Evolutionary conservation across 30 jellyfish, hydroid and myxozoan genomes (phyloP).

Genomic region (Hydractinia symbiolongicarpus): DNA sequence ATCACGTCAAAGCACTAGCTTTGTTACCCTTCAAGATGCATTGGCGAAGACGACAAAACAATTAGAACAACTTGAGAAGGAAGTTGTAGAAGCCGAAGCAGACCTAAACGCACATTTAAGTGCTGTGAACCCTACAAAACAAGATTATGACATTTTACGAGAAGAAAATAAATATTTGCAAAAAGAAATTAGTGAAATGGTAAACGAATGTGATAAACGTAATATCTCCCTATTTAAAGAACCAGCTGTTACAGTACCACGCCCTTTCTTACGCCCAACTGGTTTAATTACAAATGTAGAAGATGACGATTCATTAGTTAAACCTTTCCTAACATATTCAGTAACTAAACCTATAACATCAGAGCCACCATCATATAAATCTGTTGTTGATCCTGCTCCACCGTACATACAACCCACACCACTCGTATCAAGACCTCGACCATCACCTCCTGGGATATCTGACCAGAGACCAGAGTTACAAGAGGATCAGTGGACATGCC

Average conservation of each 20-base stretch:
- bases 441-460: constrained; percentile 1
- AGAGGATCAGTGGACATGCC: constrained; percentile 37
- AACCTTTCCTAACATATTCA: not conserved
- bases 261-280: not conserved
- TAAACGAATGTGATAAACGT: constrained; percentile 17
- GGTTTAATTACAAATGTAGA: not conserved
- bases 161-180: constrained; percentile 7
- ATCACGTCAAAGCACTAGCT: not conserved
- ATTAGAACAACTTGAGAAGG: constrained; percentile 16
- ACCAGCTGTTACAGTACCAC: too few relatives aligned
- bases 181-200: constrained; percentile 17
- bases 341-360: not conserved
- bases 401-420: not conserved
- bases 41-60: not conserved
- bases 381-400: constrained; percentile 16
- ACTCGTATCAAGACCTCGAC: not conserved
- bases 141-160: not conserved
- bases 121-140: constrained; percentile 24
- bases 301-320: not conserved
- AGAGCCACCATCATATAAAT: not conserved
- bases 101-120: constrained; percentile 1
- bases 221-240: not conserved
- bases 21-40: constrained; percentile 5
- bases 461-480: not conserved
- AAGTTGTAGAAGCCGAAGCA: not conserved